A percentile compares a stretch with the other conserved stretches of the same genome.
phyloP scores from a whole-genome alignment of 2,888 invertebrate species.

The Lobophora halterata region DNA sequence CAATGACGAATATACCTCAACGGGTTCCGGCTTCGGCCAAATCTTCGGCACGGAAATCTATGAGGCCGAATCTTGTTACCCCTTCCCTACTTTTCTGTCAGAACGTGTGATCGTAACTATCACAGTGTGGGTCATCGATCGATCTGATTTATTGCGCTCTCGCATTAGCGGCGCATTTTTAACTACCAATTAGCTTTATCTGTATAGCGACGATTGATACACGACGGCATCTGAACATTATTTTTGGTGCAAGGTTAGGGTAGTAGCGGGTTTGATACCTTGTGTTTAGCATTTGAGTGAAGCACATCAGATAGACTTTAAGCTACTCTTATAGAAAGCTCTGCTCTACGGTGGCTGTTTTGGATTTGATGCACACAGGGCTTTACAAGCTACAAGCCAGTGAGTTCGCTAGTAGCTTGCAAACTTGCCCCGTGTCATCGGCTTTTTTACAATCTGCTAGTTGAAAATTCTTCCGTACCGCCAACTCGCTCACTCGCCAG shows the following conservation, averaged over 20 bases:
- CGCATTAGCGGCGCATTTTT: slow-evolving; percentile 72
- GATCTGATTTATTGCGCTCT: slow-evolving; percentile 52
- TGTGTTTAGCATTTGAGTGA: too few relatives aligned
- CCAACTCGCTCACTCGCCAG: too few relatives aligned
- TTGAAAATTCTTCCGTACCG: too few relatives aligned
- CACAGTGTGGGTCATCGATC: slow-evolving; percentile 38
- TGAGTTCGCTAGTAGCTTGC: too few relatives aligned
- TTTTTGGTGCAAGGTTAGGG: slow-evolving; percentile 26
- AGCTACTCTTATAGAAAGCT: too few relatives aligned
- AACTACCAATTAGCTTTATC: slow-evolving; percentile 68
- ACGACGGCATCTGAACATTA: slow-evolving; percentile 46
- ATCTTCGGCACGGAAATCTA: slow-evolving; percentile 5
- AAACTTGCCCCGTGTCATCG: too few relatives aligned
- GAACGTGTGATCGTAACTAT: slow-evolving; percentile 23
- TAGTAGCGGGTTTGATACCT: slow-evolving; percentile 15
- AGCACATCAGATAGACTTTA: too few relatives aligned
- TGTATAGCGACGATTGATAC: slow-evolving; percentile 59
- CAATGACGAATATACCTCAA: not conserved
- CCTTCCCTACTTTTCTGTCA: slow-evolving; percentile 15
- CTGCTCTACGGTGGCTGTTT: too few relatives aligned
- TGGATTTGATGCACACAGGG: too few relatives aligned
- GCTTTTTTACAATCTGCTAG: too few relatives aligned
- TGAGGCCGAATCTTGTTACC: slow-evolving; percentile 13
- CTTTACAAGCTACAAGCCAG: too few relatives aligned
- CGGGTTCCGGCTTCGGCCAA: not conserved